These are phyloP conservation scores for Cyanoliseus patagonus DNA, from an alignment of 2,113 vertebrate species.

Conservation along the genomic window DNA sequence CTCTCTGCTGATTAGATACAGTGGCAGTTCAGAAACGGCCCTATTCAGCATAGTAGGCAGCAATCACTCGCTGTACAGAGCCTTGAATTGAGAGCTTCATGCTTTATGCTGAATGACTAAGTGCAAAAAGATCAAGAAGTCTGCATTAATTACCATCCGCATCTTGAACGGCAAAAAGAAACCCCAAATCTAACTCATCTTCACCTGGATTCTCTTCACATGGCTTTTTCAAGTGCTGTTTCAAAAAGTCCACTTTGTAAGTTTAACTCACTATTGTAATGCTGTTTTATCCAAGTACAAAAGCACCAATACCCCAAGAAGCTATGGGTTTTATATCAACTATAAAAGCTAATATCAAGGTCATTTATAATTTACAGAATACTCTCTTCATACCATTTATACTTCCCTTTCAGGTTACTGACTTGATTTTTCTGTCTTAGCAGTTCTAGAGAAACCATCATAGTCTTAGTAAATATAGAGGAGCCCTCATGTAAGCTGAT, in stretches of 20 bases:
- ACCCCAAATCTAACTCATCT: background rate
- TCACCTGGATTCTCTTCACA: background rate
- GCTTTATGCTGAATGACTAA: constrained; percentile 42
- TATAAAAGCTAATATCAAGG: background rate
- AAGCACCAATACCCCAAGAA: background rate
- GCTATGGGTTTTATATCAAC: background rate
- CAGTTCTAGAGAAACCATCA: background rate
- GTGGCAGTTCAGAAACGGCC: constrained; percentile 40
- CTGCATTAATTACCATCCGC: constrained; percentile 39
- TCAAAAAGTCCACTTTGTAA: background rate
- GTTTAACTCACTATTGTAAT: background rate
- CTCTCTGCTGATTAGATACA: constrained; percentile 65
- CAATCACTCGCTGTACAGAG: constrained; percentile 32
- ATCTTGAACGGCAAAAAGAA: background rate
- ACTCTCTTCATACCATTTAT: background rate
- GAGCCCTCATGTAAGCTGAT: background rate
- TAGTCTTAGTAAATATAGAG: background rate
- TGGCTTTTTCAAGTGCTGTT: background rate
- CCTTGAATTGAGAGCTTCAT: constrained; percentile 30
- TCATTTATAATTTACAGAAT: background rate
- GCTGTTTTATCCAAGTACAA: background rate
- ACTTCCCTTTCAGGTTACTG: background rate
- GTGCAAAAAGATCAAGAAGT: constrained; percentile 1
- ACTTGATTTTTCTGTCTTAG: background rate
- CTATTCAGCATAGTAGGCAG: constrained; percentile 50